These are phyloP conservation scores for Drosophila mojavensis DNA, from an alignment of 1,140 invertebrate genomes.

Conservation along the genomic window DNA sequence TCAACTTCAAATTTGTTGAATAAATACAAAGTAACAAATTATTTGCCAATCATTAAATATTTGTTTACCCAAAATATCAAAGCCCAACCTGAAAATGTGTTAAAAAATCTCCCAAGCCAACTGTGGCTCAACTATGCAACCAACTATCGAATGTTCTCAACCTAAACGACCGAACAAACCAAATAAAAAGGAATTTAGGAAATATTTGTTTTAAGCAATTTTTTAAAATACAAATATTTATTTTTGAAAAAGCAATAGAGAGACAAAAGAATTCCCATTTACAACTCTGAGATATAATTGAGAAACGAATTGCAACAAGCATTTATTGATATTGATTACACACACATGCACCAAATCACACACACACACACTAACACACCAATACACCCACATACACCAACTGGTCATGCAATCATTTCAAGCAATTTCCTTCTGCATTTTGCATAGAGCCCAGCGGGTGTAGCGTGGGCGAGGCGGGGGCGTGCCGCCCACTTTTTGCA, in stretches of 20 bases:
- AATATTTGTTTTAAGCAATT: neutral
- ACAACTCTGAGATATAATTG: neutral
- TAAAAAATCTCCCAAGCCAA: too few relatives aligned
- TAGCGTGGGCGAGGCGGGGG: neutral
- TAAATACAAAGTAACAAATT: too few relatives aligned
- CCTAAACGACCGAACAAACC: too few relatives aligned
- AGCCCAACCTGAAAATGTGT: too few relatives aligned
- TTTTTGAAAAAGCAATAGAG: neutral
- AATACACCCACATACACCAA: too few relatives aligned
- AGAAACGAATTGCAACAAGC: slow-evolving; percentile 1
- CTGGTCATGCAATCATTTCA: slow-evolving; percentile 31
- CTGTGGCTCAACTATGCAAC: too few relatives aligned
- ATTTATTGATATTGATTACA: slow-evolving; percentile 36
- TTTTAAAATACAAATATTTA: neutral
- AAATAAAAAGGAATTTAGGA: too few relatives aligned
- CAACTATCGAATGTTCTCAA: too few relatives aligned
- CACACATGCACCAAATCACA: slow-evolving; percentile 5
- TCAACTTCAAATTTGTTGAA: too few relatives aligned
- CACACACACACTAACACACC: too few relatives aligned
- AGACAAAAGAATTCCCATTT: slow-evolving; percentile 17
- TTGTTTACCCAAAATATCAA: too few relatives aligned
- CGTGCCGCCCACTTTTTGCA: slow-evolving; percentile 5
- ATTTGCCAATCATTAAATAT: too few relatives aligned
- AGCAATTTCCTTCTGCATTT: slow-evolving; percentile 30
- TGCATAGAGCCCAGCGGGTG: slow-evolving; percentile 4